Evolutionary conservation across 1,140 invertebrate genomes (phyloP), one percentile per base, ranked within the genome.

Genomic region (Caenorhabditis latens): DNA sequence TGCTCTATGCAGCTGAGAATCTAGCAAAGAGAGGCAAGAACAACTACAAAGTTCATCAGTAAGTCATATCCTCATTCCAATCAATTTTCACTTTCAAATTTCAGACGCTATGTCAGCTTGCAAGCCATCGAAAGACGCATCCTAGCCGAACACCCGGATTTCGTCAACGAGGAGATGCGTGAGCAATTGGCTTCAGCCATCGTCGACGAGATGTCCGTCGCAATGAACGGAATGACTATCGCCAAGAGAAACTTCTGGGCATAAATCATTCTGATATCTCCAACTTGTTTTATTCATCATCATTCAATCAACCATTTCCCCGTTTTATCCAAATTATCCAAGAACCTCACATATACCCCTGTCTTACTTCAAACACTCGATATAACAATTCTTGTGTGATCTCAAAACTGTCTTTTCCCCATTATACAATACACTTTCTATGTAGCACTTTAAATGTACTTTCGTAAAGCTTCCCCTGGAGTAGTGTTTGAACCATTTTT

Each of bases 1-100:
- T 79, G 21, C 46, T 79, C 1, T 79, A 79, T n/a, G 71, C 71
- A 19, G 71, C 71, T 24, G 71, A 79, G 21, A 79, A 79, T n/a
- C 21, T 79, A 4, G 71, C 71, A n/a, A 79, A 79, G n/a, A 50
- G 71, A 53, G 71, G 71, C 53, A 48, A n/a, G 11, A 79, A 79
- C 46, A 79, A 79, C 71, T 79, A 79, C 46, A 79, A 50, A 79
- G 71, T 79, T 43, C 46, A 79, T 79, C 71, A 79, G 32, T 32
- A 32, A 32, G 32, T 32, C 32, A 32, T 32, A 2, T 32, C 2
- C 32, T 32, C 32, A 1, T 32, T 32, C 2, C 32, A 32, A 0
- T 32, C 32, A 2, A 32, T 32, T 2, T 2, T 32, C 2, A 32
- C 32, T 32, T 32, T 32, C 0, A 32, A 32, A 1, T 32, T 32